Percentiles rank a stretch among this genome's conserved stretches.
Conservation (phyloP, 2,113 vertebrate species). For the Beaufortia kweichowensis region DNA sequence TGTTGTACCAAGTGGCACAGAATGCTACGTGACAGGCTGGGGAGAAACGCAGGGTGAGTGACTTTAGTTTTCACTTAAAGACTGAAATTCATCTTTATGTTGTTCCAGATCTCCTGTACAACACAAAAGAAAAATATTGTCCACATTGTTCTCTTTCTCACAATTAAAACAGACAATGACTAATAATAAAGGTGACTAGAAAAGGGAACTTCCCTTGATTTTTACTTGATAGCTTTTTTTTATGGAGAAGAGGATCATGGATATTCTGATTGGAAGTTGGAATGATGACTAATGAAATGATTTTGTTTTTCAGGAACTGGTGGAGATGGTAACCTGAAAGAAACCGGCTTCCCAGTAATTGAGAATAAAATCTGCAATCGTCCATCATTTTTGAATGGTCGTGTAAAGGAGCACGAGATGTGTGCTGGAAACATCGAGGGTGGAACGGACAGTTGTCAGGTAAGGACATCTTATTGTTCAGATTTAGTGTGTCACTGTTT, state of each 20-base stretch:
- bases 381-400: constrained; percentile 76
- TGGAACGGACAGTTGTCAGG: constrained; percentile 90
- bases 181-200: too few relatives aligned
- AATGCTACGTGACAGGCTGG: constrained; percentile 93
- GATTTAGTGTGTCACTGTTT: not conserved
- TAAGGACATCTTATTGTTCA: too few relatives aligned
- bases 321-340: constrained; percentile 80
- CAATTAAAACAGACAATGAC: too few relatives aligned
- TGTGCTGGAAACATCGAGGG: constrained; percentile 89
- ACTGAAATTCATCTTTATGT: not conserved
- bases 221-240: too few relatives aligned
- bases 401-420: constrained; percentile 80
- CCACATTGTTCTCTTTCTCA: too few relatives aligned
- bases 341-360: constrained; percentile 90
- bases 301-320: constrained; percentile 74
- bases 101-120: not conserved
- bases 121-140: too few relatives aligned
- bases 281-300: not conserved
- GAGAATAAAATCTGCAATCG: constrained; percentile 93
- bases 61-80: not conserved
- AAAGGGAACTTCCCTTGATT: too few relatives aligned
- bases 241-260: too few relatives aligned
- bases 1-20: constrained; percentile 79
- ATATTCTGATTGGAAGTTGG: too few relatives aligned
- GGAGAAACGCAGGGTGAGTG: constrained; percentile 87